These are phyloP conservation scores for Clarias macrocephalus DNA, from an alignment of 2,113 vertebrate genomes.

Conservation along the genomic window DNA sequence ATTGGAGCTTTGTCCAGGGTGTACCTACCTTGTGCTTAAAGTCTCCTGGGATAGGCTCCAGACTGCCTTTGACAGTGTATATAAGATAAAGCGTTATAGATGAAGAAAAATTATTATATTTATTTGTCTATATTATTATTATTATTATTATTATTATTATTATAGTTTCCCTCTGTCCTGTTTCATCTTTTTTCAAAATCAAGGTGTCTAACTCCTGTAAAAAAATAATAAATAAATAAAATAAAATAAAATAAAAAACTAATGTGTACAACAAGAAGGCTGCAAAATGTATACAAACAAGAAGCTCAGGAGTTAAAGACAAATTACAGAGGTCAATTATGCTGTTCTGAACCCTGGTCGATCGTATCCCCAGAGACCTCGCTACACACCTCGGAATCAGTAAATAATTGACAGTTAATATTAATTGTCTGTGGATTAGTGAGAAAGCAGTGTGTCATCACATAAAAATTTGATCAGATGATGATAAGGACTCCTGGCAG, in stretches of 20 bases:
- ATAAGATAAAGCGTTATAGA: no score
- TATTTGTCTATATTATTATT: no score
- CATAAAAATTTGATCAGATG: constrained; percentile 99
- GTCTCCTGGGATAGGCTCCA: no score
- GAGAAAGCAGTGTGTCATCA: constrained; percentile 98
- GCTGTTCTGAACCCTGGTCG: constrained; percentile 97
- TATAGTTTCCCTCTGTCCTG: no score
- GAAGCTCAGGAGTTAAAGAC: constrained; percentile 15
- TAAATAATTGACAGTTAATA: constrained; percentile 99
- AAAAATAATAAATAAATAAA: neutral
- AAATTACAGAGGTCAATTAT: constrained; percentile 88
- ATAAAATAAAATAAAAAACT: no score
- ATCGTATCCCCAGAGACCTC: constrained; percentile 96
- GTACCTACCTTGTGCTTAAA: no score
- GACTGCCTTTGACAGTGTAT: no score
- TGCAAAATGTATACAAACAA: constrained; percentile 58
- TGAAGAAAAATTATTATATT: no score
- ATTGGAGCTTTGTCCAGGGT: no score
- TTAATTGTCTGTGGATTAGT: constrained; percentile 99
- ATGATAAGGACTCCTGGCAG: constrained; percentile 98
- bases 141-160: no score
- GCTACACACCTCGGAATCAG: constrained; percentile 99
- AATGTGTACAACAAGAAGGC: constrained; percentile 44
- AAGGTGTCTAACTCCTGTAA: neutral
- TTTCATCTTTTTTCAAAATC: neutral